Conservation (phyloP, 2,113 vertebrate species). For the Herpetotheres cachinnans region DNA sequence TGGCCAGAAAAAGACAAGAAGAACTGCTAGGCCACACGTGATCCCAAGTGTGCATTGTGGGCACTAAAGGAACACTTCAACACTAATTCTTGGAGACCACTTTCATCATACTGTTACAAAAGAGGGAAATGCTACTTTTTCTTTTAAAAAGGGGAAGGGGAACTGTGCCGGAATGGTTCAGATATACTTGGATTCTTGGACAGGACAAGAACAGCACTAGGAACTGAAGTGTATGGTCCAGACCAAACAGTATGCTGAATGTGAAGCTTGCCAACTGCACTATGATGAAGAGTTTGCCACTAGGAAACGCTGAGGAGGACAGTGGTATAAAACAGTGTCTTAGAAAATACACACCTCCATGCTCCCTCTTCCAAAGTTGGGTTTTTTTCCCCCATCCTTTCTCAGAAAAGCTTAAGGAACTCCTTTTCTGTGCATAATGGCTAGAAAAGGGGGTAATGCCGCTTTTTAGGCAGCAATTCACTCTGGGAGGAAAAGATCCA, state of each 20-base stretch:
- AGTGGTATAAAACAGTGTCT: background rate
- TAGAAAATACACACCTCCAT: background rate
- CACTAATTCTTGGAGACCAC: background rate
- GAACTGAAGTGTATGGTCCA: background rate
- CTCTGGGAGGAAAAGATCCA: background rate
- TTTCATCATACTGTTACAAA: background rate
- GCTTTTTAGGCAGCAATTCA: background rate
- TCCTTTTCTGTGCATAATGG: background rate
- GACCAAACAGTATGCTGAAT: background rate
- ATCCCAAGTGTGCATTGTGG: background rate
- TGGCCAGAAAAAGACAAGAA: background rate
- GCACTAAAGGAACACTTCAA: background rate
- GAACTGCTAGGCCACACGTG: background rate
- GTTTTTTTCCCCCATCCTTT: background rate
- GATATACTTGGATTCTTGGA: background rate
- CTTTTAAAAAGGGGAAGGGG: background rate
- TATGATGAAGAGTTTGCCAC: background rate
- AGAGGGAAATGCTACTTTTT: background rate
- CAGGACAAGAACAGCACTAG: background rate
- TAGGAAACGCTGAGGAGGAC: background rate
- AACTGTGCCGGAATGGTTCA: background rate
- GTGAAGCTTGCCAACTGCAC: background rate
- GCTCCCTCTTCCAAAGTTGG: background rate
- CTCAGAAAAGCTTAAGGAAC: background rate
- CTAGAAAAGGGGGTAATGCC: background rate